These are phyloP conservation scores for Pedionomus torquatus DNA, from an alignment of 2,113 vertebrate genomes.

Conservation along the genomic window DNA sequence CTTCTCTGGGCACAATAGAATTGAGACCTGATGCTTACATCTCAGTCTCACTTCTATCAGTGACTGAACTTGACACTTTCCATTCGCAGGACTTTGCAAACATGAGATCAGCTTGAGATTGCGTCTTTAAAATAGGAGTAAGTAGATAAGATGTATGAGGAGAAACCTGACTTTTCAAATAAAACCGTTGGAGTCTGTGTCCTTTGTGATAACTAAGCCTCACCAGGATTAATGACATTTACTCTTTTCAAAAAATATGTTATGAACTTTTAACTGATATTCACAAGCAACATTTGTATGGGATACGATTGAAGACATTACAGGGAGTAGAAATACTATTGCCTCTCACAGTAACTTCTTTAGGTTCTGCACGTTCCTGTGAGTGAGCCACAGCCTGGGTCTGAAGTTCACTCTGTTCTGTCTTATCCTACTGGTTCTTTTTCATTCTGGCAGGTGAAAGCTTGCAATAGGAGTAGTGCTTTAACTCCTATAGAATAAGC, in stretches of 20 bases:
- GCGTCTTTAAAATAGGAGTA: background rate
- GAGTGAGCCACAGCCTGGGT: background rate
- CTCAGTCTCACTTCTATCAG: background rate
- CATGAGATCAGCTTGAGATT: background rate
- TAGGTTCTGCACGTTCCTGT: background rate
- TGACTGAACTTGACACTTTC: background rate
- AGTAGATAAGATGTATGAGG: background rate
- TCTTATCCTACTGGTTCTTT: background rate
- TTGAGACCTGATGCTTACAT: background rate
- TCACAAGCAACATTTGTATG: background rate
- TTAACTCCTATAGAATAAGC: background rate
- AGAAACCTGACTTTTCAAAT: background rate
- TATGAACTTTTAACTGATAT: background rate
- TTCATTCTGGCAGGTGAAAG: background rate
- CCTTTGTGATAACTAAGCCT: background rate
- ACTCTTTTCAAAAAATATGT: background rate
- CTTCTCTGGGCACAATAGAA: background rate
- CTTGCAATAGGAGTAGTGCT: background rate
- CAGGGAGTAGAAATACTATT: background rate
- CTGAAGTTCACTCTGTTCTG: background rate
- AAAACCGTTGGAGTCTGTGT: background rate
- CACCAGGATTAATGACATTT: background rate
- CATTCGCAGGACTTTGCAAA: background rate
- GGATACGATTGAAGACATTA: background rate
- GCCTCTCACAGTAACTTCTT: background rate